Percentiles rank a stretch among this genome's conserved stretches.
phyloP scores from a whole-genome alignment of 2,797 vertebrate species.

The Cygnus olor region DNA sequence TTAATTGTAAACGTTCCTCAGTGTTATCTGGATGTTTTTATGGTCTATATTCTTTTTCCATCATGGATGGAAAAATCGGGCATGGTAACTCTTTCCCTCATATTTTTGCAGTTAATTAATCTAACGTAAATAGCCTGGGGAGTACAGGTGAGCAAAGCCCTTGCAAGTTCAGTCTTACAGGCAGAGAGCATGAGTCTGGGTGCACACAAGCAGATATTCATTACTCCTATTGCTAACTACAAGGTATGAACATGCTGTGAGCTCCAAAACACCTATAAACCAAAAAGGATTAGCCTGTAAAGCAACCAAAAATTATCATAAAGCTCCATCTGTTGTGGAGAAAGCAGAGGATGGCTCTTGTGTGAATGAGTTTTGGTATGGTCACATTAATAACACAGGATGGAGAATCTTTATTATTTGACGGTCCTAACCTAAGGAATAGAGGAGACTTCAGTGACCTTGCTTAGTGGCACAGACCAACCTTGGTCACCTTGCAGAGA shows the following conservation, averaged over 20 bases:
- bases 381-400: neutral
- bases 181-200: neutral
- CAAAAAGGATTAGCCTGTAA: neutral
- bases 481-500: neutral
- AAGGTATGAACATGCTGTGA: neutral
- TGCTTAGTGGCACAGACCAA: neutral
- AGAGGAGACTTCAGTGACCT: neutral
- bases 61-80: neutral
- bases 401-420: neutral
- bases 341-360: neutral
- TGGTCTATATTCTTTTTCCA: neutral
- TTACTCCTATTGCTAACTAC: neutral
- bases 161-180: neutral
- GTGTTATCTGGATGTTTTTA: neutral
- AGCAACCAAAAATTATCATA: neutral
- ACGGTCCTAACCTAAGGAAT: neutral
- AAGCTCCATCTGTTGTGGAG: neutral
- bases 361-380: neutral
- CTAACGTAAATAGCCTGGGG: neutral
- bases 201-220: neutral
- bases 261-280: neutral
- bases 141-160: neutral
- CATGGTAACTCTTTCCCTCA: neutral
- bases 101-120: neutral
- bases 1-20: neutral